Conservation (phyloP, 2,797 vertebrate species). For the Molossus molossus region DNA sequence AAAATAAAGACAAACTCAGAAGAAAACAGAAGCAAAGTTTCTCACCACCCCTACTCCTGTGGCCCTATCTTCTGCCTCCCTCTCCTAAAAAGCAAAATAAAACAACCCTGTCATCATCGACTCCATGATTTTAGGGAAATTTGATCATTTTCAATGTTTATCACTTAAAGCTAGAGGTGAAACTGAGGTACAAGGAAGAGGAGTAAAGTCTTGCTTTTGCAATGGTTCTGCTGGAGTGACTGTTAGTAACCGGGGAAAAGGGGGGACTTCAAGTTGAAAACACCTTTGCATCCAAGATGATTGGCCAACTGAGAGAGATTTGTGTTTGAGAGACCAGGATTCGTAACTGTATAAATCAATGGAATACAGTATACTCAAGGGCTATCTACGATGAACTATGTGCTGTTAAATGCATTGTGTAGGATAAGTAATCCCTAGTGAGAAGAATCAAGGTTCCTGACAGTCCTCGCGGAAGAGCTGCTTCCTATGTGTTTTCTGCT, state of each 20-base stretch:
- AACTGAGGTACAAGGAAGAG: background rate
- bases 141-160: background rate
- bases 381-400: constrained; percentile 86
- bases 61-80: background rate
- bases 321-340: constrained; percentile 86
- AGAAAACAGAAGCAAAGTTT: constrained; percentile 73
- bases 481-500: constrained; percentile 34
- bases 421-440: constrained; percentile 63
- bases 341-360: constrained; percentile 88
- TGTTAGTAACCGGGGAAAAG: constrained; percentile 59
- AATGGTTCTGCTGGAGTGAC: background rate
- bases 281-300: constrained; percentile 85
- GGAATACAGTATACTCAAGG: constrained; percentile 84
- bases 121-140: background rate
- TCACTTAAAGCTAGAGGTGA: constrained; percentile 18
- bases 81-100: constrained; percentile 30
- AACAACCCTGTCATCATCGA: background rate
- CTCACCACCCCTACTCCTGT: background rate
- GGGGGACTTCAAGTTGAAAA: constrained; percentile 85
- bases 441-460: constrained; percentile 39
- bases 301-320: constrained; percentile 84
- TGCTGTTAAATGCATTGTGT: constrained; percentile 83
- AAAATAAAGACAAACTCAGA: constrained; percentile 69
- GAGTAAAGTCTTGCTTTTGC: constrained; percentile 49
- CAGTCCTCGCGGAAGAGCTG: background rate